Evolutionary conservation across 1,140 invertebrate species (phyloP).

Genomic region (Drosophila saltans): DNA sequence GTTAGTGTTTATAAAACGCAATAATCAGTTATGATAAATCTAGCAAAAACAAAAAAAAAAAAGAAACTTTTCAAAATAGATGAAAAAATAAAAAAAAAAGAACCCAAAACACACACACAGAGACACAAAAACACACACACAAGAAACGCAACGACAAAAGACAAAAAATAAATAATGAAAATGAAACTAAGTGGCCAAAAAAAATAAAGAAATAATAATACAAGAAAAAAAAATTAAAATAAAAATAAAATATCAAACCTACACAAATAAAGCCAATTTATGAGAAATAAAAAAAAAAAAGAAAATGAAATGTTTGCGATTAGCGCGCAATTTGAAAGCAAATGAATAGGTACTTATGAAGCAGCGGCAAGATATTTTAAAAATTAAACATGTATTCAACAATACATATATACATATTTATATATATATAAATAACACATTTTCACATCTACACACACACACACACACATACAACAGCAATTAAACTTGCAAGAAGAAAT

Average conservation of each 20-base stretch:
- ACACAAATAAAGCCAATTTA: constrained; percentile 13
- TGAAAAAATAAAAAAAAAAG: not conserved
- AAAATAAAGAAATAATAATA: constrained; percentile 28
- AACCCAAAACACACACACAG: constrained; percentile 9
- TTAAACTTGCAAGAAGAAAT: not conserved
- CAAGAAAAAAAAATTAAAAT: constrained; percentile 21
- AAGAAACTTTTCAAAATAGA: constrained; percentile 51
- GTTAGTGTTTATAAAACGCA: constrained; percentile 82
- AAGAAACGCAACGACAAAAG: constrained; percentile 39
- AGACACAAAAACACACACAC: constrained; percentile 21
- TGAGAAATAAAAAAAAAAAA: not conserved
- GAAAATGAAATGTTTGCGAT: constrained; percentile 8
- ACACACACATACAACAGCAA: not conserved
- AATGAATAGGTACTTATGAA: not conserved
- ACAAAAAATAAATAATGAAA: constrained; percentile 36
- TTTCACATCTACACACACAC: constrained; percentile 30
- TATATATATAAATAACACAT: constrained; percentile 10
- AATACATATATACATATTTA: not conserved
- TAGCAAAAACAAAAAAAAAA: constrained; percentile 60
- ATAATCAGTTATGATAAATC: constrained; percentile 67
- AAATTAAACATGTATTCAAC: not conserved
- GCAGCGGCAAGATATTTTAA: constrained; percentile 18
- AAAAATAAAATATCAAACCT: constrained; percentile 9
- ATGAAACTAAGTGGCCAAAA: constrained; percentile 78
- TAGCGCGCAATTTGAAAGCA: constrained; percentile 12